Evolutionary conservation across 2,888 invertebrate species (phyloP).

Genomic region (Gymnoscelis rufifasciata): DNA sequence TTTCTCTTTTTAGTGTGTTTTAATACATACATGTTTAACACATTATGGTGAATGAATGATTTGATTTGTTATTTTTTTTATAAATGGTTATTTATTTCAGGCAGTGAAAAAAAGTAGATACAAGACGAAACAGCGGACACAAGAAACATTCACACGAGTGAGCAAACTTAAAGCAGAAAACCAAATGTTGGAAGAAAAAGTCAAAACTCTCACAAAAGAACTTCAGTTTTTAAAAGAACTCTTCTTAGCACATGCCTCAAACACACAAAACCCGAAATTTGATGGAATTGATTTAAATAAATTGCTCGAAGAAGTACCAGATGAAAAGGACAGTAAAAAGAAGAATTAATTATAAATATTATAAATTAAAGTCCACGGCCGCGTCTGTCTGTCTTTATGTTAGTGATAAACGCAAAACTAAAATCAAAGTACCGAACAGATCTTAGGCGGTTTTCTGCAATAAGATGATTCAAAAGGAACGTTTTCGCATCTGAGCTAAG

Average conservation of each 20-base stretch:
- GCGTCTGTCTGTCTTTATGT: no score
- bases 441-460: no score
- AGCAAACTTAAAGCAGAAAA: constrained; percentile 87
- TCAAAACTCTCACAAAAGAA: constrained; percentile 89
- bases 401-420: no score
- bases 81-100: constrained; percentile 55
- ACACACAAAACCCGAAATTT: constrained; percentile 73
- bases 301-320: constrained; percentile 74
- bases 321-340: constrained; percentile 44
- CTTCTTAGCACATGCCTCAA: constrained; percentile 88
- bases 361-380: no score
- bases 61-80: not conserved
- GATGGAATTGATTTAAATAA: constrained; percentile 79
- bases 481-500: no score
- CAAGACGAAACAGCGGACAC: constrained; percentile 87
- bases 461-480: no score
- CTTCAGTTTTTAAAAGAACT: constrained; percentile 88
- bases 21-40: not conserved
- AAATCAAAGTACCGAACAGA: no score
- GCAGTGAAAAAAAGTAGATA: constrained; percentile 90
- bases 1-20: no score
- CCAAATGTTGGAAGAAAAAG: constrained; percentile 88
- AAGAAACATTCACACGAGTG: constrained; percentile 87
- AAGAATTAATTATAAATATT: constrained; percentile 5
- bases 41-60: not conserved